A percentile compares a stretch with the other conserved stretches of the same genome.
phyloP scores from a whole-genome alignment of 2,888 invertebrate genomes.

The Drosophila anceps region DNA sequence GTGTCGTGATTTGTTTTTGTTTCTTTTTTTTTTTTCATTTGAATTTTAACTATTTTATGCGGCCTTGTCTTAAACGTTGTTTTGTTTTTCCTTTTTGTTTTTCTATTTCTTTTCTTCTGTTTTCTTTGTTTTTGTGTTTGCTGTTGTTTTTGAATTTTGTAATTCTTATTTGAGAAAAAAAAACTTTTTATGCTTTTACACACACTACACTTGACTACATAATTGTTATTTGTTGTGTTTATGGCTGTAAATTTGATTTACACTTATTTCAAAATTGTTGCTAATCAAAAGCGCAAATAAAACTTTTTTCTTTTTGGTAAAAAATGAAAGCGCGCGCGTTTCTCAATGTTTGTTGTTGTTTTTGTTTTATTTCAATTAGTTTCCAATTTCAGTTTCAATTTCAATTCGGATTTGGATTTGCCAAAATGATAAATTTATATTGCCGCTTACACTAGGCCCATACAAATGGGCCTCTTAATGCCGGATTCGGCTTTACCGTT shows the following conservation, averaged over 20 bases:
- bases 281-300: constrained; percentile 63
- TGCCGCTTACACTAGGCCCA: constrained; percentile 34
- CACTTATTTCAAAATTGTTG: constrained; percentile 60
- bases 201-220: constrained; percentile 12
- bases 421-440: constrained; percentile 9
- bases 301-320: constrained; percentile 27
- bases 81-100: constrained; percentile 3
- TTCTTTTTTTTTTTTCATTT: too few relatives aligned
- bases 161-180: constrained; percentile 2
- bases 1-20: constrained; percentile 7
- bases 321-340: constrained; percentile 66
- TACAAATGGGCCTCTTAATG: constrained; percentile 64
- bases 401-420: constrained; percentile 12
- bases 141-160: constrained; percentile 6
- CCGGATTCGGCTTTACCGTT: constrained; percentile 41
- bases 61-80: constrained; percentile 36
- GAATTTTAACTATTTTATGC: constrained; percentile 17
- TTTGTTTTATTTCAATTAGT: constrained; percentile 22
- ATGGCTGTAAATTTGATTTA: constrained; percentile 51
- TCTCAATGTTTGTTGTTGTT: neutral
- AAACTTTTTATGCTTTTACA: neutral
- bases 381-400: constrained; percentile 37
- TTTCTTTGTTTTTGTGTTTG: constrained; percentile 3
- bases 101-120: constrained; percentile 1
- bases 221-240: constrained; percentile 22